Conservation (phyloP, 1,140 invertebrate species). For the Oryzaephilus surinamensis region DNA sequence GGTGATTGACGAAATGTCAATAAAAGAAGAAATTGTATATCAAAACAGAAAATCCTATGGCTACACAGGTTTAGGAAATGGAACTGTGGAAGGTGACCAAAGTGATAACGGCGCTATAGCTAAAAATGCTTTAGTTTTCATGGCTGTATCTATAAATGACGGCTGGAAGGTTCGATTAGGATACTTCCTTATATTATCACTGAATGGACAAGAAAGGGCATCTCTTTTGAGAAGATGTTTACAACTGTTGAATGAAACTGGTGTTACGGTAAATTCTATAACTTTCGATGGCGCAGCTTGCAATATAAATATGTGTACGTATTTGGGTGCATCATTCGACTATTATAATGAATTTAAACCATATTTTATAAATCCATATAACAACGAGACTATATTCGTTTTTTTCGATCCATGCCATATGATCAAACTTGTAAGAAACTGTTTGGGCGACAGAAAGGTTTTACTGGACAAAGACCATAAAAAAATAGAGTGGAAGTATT, state of each 20-base stretch:
- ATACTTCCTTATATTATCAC: slow-evolving; percentile 26
- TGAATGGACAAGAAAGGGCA: slow-evolving; percentile 18
- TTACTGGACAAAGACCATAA: slow-evolving; percentile 7
- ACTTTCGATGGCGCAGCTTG: slow-evolving; percentile 28
- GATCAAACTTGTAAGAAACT: slow-evolving; percentile 22
- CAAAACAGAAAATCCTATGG: slow-evolving; percentile 22
- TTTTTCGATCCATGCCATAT: slow-evolving; percentile 22
- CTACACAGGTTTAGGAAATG: slow-evolving; percentile 23
- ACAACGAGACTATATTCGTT: slow-evolving; percentile 13
- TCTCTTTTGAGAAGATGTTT: slow-evolving; percentile 21
- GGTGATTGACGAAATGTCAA: slow-evolving; percentile 26
- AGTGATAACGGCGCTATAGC: slow-evolving; percentile 24
- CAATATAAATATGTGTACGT: slow-evolving; percentile 21
- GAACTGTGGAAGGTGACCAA: slow-evolving; percentile 11
- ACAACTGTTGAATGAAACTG: slow-evolving; percentile 15
- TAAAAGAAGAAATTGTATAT: slow-evolving; percentile 21
- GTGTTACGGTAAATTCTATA: slow-evolving; percentile 19
- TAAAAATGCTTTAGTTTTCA: slow-evolving; percentile 30
- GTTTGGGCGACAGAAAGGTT: slow-evolving; percentile 12
- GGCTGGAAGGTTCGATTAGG: slow-evolving; percentile 31
- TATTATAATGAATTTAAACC: slow-evolving; percentile 13
- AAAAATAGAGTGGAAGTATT: slow-evolving; percentile 13
- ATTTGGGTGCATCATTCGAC: slow-evolving; percentile 21
- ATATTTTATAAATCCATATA: slow-evolving; percentile 18
- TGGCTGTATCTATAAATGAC: slow-evolving; percentile 26